Evolutionary conservation across 1,140 invertebrate species (phyloP).

Genomic region (Palaemon carinicauda): DNA sequence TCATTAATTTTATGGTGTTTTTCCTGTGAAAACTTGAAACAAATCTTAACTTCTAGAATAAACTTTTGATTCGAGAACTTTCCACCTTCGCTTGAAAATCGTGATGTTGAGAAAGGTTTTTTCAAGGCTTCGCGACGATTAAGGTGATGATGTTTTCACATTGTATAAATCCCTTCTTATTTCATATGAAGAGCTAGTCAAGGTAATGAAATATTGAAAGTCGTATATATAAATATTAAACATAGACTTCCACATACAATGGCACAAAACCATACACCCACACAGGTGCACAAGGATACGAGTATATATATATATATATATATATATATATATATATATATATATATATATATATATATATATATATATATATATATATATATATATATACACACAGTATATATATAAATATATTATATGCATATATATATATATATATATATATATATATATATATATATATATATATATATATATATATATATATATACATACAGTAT

Average conservation of each 20-base stretch:
- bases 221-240: neutral
- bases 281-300: neutral
- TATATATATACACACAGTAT: neutral
- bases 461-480: neutral
- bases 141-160: no score
- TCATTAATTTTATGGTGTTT: no score
- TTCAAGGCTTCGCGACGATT: no score
- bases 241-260: neutral
- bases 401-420: no score
- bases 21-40: no score
- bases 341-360: neutral
- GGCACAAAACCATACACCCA: neutral
- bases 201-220: neutral
- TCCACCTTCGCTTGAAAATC: no score
- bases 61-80: no score
- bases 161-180: no score
- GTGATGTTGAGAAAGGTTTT: no score
- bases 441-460: neutral
- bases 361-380: neutral
- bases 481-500: no score
- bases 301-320: neutral
- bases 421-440: neutral
- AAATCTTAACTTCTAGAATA: no score
- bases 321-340: conserved; percentile 2
- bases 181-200: no score